phyloP scores from a whole-genome alignment of 2,888 invertebrate genomes.

The Morinoia aosen region DNA sequence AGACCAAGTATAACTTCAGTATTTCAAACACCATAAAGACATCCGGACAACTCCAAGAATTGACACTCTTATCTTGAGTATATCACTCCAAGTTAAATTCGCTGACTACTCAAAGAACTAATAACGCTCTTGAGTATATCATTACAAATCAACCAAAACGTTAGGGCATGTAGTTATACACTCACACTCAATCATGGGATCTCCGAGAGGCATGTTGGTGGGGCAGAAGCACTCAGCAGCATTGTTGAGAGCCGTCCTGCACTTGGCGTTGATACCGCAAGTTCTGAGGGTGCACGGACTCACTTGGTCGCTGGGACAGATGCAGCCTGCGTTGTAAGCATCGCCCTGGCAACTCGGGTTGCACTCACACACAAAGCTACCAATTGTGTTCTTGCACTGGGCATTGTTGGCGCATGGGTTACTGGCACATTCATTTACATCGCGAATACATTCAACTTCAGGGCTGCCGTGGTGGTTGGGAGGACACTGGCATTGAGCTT shows the following conservation, averaged over 20 bases:
- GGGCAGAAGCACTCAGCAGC: constrained; percentile 83
- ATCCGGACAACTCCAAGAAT: neutral
- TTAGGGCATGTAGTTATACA: neutral
- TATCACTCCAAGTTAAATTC: neutral
- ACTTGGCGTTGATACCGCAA: constrained; percentile 87
- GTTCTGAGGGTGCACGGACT: constrained; percentile 84
- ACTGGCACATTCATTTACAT: constrained; percentile 71
- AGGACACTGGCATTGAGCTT: constrained; percentile 86
- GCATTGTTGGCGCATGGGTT: constrained; percentile 90
- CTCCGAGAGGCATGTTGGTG: constrained; percentile 84
- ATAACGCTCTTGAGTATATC: neutral
- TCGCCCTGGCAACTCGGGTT: constrained; percentile 85
- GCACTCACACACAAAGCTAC: constrained; percentile 84
- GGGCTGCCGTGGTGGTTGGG: constrained; percentile 84
- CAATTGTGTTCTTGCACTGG: constrained; percentile 82
- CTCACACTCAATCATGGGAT: constrained; percentile 89
- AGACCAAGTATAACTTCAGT: neutral
- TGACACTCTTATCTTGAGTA: neutral
- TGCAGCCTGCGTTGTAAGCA: constrained; percentile 80
- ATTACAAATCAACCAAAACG: neutral
- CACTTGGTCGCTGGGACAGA: constrained; percentile 79
- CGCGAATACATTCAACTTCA: constrained; percentile 82
- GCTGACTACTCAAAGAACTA: too few species aligned
- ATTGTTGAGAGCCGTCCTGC: constrained; percentile 77
- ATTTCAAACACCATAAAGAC: neutral